A percentile compares a stretch with the other conserved stretches of the same genome.
Conservation (phyloP, 2,797 vertebrate species). For the Chanos chanos region DNA sequence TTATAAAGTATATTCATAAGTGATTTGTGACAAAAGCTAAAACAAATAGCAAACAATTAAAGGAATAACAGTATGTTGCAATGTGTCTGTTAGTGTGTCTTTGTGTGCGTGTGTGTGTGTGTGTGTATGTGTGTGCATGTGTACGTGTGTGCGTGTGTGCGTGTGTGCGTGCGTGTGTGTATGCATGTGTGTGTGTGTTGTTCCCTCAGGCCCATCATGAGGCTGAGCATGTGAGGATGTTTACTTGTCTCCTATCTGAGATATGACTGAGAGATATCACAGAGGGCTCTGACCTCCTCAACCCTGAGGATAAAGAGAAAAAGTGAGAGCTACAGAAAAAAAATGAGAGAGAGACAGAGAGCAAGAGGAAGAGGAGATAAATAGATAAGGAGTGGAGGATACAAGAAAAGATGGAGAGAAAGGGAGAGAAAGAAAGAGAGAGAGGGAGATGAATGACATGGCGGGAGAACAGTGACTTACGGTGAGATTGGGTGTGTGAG, state of each 20-base stretch:
- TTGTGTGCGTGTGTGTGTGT: constrained; percentile 2
- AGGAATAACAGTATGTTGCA: too few species aligned
- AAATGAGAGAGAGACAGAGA: background rate
- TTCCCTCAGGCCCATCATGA: constrained; percentile 22
- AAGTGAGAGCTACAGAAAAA: background rate
- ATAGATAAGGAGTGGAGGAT: background rate
- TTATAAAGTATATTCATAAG: too few species aligned
- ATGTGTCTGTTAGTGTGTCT: background rate
- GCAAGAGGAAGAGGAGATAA: background rate
- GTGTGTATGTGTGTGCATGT: background rate
- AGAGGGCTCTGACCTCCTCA: background rate
- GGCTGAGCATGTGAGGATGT: constrained; percentile 18
- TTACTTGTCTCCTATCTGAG: background rate
- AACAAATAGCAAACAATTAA: too few species aligned
- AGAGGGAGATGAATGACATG: constrained; percentile 15
- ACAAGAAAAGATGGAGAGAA: background rate
- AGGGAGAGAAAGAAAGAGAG: background rate
- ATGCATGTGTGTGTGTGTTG: background rate
- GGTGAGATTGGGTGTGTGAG: constrained; percentile 58
- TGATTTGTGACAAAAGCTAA: too few species aligned
- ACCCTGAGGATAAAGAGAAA: background rate
- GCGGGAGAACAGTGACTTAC: constrained; percentile 51
- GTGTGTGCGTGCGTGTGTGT: background rate
- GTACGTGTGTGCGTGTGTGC: background rate
- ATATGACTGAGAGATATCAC: background rate